Conservation (phyloP, 2,797 vertebrate genomes). For the Bufotes viridis region DNA sequence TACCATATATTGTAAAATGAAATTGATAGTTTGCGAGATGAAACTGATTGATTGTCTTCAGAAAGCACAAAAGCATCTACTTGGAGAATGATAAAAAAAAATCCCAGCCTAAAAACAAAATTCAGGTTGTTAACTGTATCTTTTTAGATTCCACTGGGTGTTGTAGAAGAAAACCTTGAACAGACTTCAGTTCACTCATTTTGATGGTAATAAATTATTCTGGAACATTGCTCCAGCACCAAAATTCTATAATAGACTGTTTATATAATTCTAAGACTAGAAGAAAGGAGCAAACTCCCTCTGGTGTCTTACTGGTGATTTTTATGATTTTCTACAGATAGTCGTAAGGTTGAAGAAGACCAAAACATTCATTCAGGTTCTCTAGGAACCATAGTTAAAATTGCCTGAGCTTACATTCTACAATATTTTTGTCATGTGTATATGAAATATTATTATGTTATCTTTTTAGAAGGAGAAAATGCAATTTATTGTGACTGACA, state of each 20-base stretch:
- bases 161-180: slow-evolving; percentile 37
- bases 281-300: slow-evolving; percentile 36
- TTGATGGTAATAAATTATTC: slow-evolving; percentile 24
- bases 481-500: neutral
- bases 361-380: slow-evolving; percentile 17
- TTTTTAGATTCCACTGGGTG: slow-evolving; percentile 42
- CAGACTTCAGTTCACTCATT: slow-evolving; percentile 30
- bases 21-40: slow-evolving; percentile 14
- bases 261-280: slow-evolving; percentile 17
- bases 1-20: slow-evolving; percentile 13
- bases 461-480: neutral
- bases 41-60: slow-evolving; percentile 16
- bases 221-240: neutral
- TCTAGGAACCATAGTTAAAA: neutral
- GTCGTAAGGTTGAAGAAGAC: neutral
- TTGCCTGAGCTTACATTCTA: neutral
- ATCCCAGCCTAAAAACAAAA: slow-evolving; percentile 30
- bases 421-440: neutral
- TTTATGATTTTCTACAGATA: slow-evolving; percentile 25
- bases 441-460: neutral
- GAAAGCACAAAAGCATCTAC: slow-evolving; percentile 32
- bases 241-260: slow-evolving; percentile 27
- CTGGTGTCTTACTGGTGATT: slow-evolving; percentile 23
- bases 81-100: slow-evolving; percentile 31
- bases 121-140: slow-evolving; percentile 42